These are phyloP conservation scores for Myoxocephalus aenaeus DNA, from an alignment of 2,797 vertebrate genomes.

Conservation along the genomic window DNA sequence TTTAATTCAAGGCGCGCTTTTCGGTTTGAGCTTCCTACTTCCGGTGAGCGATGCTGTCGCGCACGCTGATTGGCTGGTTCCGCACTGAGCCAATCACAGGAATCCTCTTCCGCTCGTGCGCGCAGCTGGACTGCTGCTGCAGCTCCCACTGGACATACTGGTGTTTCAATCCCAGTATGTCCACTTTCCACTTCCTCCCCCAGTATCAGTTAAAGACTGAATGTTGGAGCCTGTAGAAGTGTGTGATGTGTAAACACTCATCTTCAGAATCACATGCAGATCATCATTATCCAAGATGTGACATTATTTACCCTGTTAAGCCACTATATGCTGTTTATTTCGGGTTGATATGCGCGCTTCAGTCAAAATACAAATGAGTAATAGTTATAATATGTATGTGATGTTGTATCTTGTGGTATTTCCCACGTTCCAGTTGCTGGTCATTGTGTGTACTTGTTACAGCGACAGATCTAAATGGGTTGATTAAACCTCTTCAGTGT, in stretches of 20 bases:
- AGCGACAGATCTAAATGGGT: not conserved
- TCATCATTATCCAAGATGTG: not conserved
- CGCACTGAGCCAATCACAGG: not conserved
- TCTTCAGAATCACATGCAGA: not conserved
- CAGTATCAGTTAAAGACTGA: not conserved
- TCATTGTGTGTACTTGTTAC: not conserved
- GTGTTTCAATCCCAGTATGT: not conserved
- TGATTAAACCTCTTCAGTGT: not conserved
- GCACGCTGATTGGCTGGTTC: conserved; percentile 69
- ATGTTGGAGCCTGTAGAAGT: not conserved
- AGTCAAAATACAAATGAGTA: not conserved
- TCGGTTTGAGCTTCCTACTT: conserved; percentile 55
- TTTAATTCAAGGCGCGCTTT: conserved; percentile 80
- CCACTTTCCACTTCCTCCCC: not conserved
- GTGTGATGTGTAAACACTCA: not conserved
- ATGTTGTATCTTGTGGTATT: not conserved
- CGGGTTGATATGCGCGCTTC: not conserved
- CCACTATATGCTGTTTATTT: not conserved
- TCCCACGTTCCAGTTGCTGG: not conserved
- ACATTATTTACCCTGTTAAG: not conserved
- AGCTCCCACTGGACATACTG: not conserved
- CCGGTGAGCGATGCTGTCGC: conserved; percentile 53
- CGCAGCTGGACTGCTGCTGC: not conserved
- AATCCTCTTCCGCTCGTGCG: not conserved
- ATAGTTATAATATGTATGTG: not conserved